Evolutionary conservation across 2,113 vertebrate genomes (phyloP).

Genomic region (Eretmochelys imbricata): DNA sequence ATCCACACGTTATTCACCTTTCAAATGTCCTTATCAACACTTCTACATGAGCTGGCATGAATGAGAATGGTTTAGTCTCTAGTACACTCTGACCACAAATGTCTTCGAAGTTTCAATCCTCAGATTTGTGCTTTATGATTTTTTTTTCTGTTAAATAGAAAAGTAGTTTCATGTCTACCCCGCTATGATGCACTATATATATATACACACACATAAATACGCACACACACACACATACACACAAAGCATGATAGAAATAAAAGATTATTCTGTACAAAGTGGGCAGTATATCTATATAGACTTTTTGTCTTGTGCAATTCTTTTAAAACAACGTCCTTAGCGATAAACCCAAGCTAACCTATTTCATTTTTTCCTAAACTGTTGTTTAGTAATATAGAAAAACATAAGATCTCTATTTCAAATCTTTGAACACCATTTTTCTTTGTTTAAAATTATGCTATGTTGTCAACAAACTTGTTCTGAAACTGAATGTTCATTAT

Average conservation of each 20-base stretch:
- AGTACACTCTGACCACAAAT: not conserved
- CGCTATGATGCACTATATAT: not conserved
- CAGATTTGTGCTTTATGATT: not conserved
- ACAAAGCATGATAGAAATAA: conserved; percentile 7
- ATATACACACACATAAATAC: too few relatives aligned
- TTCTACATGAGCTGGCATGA: not conserved
- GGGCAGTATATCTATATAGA: not conserved
- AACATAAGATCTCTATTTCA: not conserved
- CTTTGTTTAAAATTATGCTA: conserved; percentile 27
- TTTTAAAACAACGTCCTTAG: conserved; percentile 17
- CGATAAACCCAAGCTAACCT: not conserved
- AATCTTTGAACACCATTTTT: conserved; percentile 37
- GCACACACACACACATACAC: too few relatives aligned
- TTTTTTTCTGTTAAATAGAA: not conserved
- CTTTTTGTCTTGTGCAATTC: conserved; percentile 15
- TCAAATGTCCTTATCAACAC: not conserved
- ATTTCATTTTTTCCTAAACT: conserved; percentile 41
- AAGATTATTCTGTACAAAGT: conserved; percentile 34
- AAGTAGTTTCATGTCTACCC: not conserved
- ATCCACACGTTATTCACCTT: not conserved
- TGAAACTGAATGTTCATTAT: not conserved
- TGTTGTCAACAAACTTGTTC: not conserved
- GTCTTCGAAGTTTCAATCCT: not conserved
- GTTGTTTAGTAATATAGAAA: conserved; percentile 44
- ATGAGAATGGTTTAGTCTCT: not conserved